Percentiles rank a stretch among this genome's conserved stretches.
Evolutionary conservation across 1,140 invertebrate species (phyloP).

Genomic region (Grapholita molesta): DNA sequence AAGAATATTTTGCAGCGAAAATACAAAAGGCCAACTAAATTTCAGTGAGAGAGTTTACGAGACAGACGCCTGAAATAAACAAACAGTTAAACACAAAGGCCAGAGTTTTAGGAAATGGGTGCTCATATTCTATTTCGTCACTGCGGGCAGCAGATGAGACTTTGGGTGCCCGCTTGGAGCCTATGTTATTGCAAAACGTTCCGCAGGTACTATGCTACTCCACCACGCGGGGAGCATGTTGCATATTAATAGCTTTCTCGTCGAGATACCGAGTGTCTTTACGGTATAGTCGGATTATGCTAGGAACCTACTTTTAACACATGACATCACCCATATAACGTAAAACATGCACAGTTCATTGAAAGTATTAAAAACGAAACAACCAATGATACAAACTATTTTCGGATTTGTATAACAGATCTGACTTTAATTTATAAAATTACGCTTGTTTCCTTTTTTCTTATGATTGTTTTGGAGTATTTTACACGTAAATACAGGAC

Average conservation of each 20-base stretch:
- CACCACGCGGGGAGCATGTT: not conserved
- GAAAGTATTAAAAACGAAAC: too few relatives aligned
- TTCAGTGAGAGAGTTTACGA: constrained; percentile 71
- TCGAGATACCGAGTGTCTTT: not conserved
- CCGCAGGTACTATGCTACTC: too few relatives aligned
- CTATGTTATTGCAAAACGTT: not conserved
- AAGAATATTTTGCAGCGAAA: constrained; percentile 54
- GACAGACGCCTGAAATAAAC: constrained; percentile 66
- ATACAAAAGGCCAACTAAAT: constrained; percentile 67
- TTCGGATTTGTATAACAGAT: too few relatives aligned
- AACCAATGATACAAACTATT: too few relatives aligned
- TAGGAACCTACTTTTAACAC: too few relatives aligned
- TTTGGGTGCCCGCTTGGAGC: not conserved
- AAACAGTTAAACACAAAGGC: constrained; percentile 65
- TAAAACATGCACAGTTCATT: too few relatives aligned
- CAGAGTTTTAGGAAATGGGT: constrained; percentile 54
- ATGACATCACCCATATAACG: too few relatives aligned
- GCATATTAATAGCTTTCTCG: constrained; percentile 5
- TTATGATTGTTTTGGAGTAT: too few relatives aligned
- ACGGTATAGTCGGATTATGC: too few relatives aligned
- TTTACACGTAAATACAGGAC: too few relatives aligned
- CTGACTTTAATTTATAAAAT: too few relatives aligned
- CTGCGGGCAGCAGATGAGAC: constrained; percentile 24
- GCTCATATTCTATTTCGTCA: constrained; percentile 50
- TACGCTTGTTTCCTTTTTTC: too few relatives aligned